Base-by-base conservation (phyloP, 2,888 invertebrate species). In the Sarcophaga carnaria region DNA sequence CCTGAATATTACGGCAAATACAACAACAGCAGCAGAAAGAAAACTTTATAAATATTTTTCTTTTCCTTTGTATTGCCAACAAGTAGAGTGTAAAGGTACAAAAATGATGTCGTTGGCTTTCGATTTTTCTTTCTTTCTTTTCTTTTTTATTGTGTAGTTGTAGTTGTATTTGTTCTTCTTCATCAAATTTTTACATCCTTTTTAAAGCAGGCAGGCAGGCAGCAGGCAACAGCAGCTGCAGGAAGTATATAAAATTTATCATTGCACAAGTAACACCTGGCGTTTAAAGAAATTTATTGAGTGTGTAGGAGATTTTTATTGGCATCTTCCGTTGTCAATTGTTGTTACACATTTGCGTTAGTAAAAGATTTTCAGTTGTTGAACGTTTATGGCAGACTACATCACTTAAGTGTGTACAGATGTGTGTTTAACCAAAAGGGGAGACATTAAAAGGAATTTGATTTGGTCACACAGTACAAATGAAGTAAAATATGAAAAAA, bases 101-200 rank as follows among this genome's bases (percentile, higher is more conserved):
- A 60, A 25, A 77, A 76, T 22, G 75, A 59, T 77, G 67, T 49
- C 45, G 74, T 49, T 75, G 76, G 5, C 59, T 14, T 54, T 54
- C 37, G 49, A 14, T 12, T 11, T 49, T 49, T 14, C 22, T 22
- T 22, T 22, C 22, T 22, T 22, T 20, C 49, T 49, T 14, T 14
- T 49, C n/a, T 12, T 14, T 49, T 49, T 14, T 12, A 1, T 49
- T 14, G 14, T 14, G 17, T 54, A 14, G 17, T 54, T 17, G 54
- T 54, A 17, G 76, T 76, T 77, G 64, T 77, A 47, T 54, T 67
- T 84, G 78, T 60, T 74, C 45, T 78, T 64, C 67, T 74, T 83
- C 49, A 49, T 83, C 49, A 49, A 72, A 67, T 74, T 83, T 74
- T 83, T 67, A 62, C 78, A 77, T 72, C 76, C 64, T 83, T 22